Evolutionary conservation across 2,797 vertebrate genomes (phyloP).

Genomic region (Mormyrops boulengeri): DNA sequence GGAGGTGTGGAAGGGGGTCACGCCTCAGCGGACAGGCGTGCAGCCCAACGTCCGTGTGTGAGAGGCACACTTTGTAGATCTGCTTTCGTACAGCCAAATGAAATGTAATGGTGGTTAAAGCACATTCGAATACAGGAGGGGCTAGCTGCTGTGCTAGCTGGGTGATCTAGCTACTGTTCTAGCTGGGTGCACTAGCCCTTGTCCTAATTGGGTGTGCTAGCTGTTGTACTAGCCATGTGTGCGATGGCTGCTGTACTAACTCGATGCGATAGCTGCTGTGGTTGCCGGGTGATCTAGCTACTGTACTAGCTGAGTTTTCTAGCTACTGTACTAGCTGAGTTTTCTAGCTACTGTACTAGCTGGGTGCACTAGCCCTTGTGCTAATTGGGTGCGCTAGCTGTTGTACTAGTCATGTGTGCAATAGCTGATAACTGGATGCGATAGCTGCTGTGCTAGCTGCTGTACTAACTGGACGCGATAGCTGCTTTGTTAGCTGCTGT

Average conservation of each 20-base stretch:
- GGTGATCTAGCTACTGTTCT: not conserved
- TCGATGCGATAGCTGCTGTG: not conserved
- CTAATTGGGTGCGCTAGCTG: not conserved
- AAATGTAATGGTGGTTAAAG: not conserved
- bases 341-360: not conserved
- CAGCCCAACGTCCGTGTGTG: not conserved
- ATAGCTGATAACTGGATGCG: not conserved
- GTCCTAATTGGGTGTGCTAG: not conserved
- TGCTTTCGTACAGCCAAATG: not conserved
- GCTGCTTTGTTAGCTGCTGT: not conserved
- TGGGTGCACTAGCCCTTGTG: not conserved
- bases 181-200: not conserved
- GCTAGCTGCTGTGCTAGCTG: not conserved
- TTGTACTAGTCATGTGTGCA: not conserved
- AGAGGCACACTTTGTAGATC: slow-evolving; percentile 2
- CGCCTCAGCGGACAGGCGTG: not conserved
- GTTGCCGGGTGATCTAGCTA: not conserved
- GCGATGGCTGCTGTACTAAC: not conserved
- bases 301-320: not conserved
- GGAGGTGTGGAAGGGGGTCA: not conserved
- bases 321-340: not conserved
- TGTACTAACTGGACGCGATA: not conserved
- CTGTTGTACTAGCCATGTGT: not conserved
- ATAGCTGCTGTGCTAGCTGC: too few species aligned
- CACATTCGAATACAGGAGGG: not conserved